Percentiles rank a stretch among this genome's conserved stretches.
These are phyloP conservation scores for Drosophila tani DNA, from an alignment of 1,140 invertebrate species.

Conservation along the genomic window DNA sequence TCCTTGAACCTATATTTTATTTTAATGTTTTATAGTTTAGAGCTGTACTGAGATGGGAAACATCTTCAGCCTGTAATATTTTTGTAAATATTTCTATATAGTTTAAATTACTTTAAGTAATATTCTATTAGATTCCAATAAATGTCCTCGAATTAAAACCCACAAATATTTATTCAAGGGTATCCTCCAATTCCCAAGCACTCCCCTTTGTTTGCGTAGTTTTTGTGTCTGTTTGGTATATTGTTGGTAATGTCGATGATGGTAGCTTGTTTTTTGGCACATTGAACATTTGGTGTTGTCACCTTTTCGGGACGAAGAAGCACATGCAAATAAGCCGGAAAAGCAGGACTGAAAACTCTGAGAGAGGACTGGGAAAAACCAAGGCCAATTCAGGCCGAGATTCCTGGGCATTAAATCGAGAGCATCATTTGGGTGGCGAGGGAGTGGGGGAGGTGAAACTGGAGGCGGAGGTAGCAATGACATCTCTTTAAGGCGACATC, in stretches of 20 bases:
- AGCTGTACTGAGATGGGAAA: not conserved
- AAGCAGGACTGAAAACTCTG: constrained; percentile 30
- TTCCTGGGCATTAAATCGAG: constrained; percentile 77
- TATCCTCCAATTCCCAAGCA: not conserved
- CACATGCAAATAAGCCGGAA: constrained; percentile 73
- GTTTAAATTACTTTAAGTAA: too few relatives aligned
- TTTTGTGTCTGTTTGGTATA: constrained; percentile 38
- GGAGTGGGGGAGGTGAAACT: not conserved
- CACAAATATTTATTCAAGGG: not conserved
- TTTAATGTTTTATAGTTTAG: not conserved
- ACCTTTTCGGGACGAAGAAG: constrained; percentile 59
- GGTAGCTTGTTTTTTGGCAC: constrained; percentile 74
- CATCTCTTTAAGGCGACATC: constrained; percentile 78
- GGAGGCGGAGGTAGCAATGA: constrained; percentile 34
- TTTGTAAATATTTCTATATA: too few relatives aligned
- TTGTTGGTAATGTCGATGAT: constrained; percentile 54
- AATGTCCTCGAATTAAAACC: not conserved
- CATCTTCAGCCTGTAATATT: too few relatives aligned
- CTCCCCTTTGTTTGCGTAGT: constrained; percentile 2
- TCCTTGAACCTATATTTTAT: too few relatives aligned
- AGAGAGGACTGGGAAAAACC: constrained; percentile 15
- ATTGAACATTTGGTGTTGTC: constrained; percentile 82
- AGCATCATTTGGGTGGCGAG: constrained; percentile 27
- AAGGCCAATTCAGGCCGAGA: constrained; percentile 61
- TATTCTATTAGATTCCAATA: not conserved